Conservation (phyloP, 2,888 invertebrate species). For the Acleris sparsana region DNA sequence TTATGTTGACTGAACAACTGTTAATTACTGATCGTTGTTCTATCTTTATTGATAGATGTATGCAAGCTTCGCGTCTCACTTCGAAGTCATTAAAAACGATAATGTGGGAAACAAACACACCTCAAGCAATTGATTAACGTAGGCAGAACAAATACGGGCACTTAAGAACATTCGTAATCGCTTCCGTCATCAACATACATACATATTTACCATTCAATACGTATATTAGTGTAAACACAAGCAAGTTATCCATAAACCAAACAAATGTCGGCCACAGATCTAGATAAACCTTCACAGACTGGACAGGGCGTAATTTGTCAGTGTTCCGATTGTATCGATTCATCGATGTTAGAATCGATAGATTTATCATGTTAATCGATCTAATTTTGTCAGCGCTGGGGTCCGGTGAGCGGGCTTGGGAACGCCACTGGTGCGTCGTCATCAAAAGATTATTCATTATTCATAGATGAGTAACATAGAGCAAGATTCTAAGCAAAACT, state of each 20-base stretch:
- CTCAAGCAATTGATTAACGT: neutral
- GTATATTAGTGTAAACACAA: constrained; percentile 25
- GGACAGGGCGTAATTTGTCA: constrained; percentile 79
- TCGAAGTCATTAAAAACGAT: neutral
- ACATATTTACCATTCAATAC: constrained; percentile 32
- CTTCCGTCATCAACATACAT: constrained; percentile 19
- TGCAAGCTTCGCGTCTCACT: neutral
- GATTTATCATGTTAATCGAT: constrained; percentile 82
- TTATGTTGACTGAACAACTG: no score
- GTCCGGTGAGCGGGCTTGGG: constrained; percentile 75
- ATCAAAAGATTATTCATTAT: constrained; percentile 59
- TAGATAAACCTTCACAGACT: constrained; percentile 56
- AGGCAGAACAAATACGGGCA: constrained; percentile 12
- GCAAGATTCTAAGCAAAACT: neutral
- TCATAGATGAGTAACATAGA: constrained; percentile 11
- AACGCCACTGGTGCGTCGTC: constrained; percentile 79
- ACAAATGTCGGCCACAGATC: constrained; percentile 42
- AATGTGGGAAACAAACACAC: neutral
- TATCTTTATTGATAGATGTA: no score
- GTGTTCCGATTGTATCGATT: constrained; percentile 71
- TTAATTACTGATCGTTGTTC: no score
- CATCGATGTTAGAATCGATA: constrained; percentile 65
- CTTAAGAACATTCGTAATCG: constrained; percentile 16
- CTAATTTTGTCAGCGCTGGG: constrained; percentile 77
- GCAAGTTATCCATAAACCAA: constrained; percentile 30